phyloP scores from a whole-genome alignment of 2,888 invertebrate genomes.

The Drosophila cognata region DNA sequence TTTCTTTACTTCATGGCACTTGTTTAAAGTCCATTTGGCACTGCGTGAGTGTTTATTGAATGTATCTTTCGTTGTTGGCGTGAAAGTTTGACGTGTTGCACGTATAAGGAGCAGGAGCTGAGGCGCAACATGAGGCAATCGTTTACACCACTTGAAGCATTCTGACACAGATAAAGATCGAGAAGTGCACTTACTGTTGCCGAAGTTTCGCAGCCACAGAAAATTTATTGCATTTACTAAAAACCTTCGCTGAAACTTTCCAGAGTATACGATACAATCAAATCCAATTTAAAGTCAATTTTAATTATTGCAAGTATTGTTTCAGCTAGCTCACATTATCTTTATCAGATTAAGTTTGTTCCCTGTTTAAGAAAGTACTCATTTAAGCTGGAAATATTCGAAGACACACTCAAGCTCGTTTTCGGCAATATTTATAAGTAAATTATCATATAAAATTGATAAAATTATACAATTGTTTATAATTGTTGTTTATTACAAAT shows the following conservation, averaged over 20 bases:
- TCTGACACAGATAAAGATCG: constrained; percentile 28
- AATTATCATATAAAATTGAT: background rate
- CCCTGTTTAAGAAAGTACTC: background rate
- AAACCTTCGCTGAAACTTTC: background rate
- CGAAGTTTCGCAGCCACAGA: background rate
- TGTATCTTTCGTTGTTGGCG: constrained; percentile 49
- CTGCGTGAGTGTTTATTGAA: constrained; percentile 78
- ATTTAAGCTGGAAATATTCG: background rate
- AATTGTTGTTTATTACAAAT: background rate
- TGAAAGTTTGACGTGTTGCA: constrained; percentile 45
- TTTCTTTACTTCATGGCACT: constrained; percentile 76
- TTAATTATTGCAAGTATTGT: background rate
- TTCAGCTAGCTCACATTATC: background rate
- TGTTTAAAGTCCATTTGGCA: constrained; percentile 79
- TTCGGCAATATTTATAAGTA: background rate
- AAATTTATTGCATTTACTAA: background rate
- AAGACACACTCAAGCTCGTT: background rate
- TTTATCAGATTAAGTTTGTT: background rate
- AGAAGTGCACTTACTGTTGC: constrained; percentile 5
- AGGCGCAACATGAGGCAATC: background rate
- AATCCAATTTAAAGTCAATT: background rate
- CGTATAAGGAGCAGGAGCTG: background rate
- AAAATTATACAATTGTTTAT: background rate
- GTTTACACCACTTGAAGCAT: constrained; percentile 14
- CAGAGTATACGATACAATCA: background rate